Conservation (phyloP, 2,888 invertebrate genomes). For the Oscheius sp. region DNA sequence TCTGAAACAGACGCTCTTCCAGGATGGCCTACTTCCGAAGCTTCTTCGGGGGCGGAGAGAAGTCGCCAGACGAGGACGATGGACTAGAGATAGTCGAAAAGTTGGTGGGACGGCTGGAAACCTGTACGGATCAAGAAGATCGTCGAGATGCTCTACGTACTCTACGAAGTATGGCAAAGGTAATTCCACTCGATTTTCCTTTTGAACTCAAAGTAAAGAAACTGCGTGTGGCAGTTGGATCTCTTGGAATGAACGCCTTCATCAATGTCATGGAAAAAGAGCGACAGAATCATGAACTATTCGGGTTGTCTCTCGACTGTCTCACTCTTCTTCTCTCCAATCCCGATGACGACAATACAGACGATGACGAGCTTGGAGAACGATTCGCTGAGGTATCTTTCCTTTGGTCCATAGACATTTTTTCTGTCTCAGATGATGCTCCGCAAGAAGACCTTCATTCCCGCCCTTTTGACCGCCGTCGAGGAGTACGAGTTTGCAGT, state of each 20-base stretch:
- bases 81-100: constrained; percentile 81
- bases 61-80: constrained; percentile 58
- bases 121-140: constrained; percentile 92
- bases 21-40: constrained; percentile 68
- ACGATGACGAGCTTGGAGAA: constrained; percentile 75
- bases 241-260: constrained; percentile 85
- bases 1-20: not conserved
- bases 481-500: constrained; percentile 67
- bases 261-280: constrained; percentile 86
- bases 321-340: constrained; percentile 86
- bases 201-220: constrained; percentile 78
- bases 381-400: constrained; percentile 76
- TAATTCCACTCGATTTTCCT: constrained; percentile 51
- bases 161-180: constrained; percentile 82
- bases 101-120: constrained; percentile 89
- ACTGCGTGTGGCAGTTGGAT: constrained; percentile 94
- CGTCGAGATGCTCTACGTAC: constrained; percentile 95
- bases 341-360: constrained; percentile 73
- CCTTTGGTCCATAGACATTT: not conserved
- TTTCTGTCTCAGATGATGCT: constrained; percentile 46
- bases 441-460: constrained; percentile 61
- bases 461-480: constrained; percentile 59
- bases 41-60: constrained; percentile 66
- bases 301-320: constrained; percentile 90
- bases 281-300: constrained; percentile 88